Evolutionary conservation across 2,797 vertebrate species (phyloP).

Genomic region (Macroramphosus scolopax): DNA sequence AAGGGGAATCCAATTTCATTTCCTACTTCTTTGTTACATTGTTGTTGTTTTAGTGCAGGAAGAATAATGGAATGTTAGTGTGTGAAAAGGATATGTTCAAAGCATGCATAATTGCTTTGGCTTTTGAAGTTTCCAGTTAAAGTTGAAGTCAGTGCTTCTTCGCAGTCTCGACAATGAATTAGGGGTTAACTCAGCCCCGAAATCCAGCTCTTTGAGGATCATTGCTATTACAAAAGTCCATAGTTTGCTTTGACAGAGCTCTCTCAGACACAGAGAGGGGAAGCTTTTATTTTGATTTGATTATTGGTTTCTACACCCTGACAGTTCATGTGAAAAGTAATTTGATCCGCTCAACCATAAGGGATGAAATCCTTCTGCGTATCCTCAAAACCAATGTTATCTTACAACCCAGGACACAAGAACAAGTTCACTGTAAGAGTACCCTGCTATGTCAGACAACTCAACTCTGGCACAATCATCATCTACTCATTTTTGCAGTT

Average conservation of each 20-base stretch:
- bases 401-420: conserved; percentile 42
- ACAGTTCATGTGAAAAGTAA: too few species aligned
- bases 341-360: conserved; percentile 38
- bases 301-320: too few species aligned
- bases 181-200: conserved; percentile 52
- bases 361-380: conserved; percentile 39
- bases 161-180: conserved; percentile 43
- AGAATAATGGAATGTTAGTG: conserved; percentile 69
- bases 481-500: too few species aligned
- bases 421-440: too few species aligned
- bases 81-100: conserved; percentile 70
- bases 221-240: conserved; percentile 44
- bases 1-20: conserved; percentile 73
- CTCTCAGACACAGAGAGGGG: too few species aligned
- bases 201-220: conserved; percentile 51
- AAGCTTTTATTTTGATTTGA: conserved; percentile 70
- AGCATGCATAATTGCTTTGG: conserved; percentile 68
- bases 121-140: conserved; percentile 66
- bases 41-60: conserved; percentile 65
- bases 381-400: conserved; percentile 53
- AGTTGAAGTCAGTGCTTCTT: conserved; percentile 46
- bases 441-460: too few species aligned
- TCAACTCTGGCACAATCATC: too few species aligned
- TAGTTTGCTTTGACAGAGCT: conserved; percentile 67
- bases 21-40: conserved; percentile 67